These are phyloP conservation scores for Alectura lathami DNA, from an alignment of 2,113 vertebrate species.

Conservation along the genomic window DNA sequence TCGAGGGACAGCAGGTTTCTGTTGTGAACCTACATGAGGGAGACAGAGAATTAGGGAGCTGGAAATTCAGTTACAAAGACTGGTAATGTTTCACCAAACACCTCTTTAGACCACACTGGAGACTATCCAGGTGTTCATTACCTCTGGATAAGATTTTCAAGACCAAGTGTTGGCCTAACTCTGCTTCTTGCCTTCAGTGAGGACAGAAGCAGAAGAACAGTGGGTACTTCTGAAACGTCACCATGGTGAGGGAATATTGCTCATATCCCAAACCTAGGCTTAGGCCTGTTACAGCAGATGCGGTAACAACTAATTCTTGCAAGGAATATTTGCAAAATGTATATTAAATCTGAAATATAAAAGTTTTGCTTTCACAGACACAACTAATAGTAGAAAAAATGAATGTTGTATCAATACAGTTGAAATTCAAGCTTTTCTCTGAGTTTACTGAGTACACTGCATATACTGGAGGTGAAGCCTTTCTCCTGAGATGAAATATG, in stretches of 20 bases:
- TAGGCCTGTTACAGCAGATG: background rate
- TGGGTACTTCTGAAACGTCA: background rate
- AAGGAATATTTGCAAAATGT: background rate
- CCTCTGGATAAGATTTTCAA: background rate
- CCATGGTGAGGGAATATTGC: background rate
- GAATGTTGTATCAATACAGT: background rate
- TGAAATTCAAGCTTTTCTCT: background rate
- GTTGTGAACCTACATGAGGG: conserved; percentile 88
- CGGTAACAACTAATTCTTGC: background rate
- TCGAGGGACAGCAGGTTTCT: conserved; percentile 95
- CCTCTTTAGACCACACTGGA: background rate
- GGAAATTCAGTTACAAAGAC: background rate
- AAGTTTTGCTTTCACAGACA: background rate
- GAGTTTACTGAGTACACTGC: background rate
- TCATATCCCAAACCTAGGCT: background rate
- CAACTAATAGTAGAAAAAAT: background rate
- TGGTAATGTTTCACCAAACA: background rate
- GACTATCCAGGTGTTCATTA: background rate
- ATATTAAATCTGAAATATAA: background rate
- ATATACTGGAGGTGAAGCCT: background rate
- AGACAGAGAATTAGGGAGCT: background rate
- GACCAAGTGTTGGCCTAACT: background rate
- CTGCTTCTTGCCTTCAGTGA: background rate
- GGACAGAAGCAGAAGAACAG: background rate
- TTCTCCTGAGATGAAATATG: background rate